Base-by-base conservation (phyloP, 2,797 vertebrate genomes). In the Molossus molossus region DNA sequence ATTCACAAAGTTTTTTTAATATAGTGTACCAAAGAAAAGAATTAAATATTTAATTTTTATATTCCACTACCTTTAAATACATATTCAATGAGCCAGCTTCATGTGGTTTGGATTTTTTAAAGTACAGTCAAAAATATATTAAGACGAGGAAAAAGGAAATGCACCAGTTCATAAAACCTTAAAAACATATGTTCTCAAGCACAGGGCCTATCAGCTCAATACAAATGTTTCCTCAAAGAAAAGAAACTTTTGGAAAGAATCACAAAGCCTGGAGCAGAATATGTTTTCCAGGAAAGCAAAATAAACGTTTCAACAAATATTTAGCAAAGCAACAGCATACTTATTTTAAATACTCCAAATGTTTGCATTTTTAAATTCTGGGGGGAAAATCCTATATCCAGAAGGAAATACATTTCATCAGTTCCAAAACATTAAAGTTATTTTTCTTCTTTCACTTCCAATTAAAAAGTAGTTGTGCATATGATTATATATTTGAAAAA, bases 241-340 rank as follows among this genome's bases (percentile, higher is more conserved):
- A 84, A 88, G 11, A 90, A 94, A 96, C 8, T 86, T 95, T 94
- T 50, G 60, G 65, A 96, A 93, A 92, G 3, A 97, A 90, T 97
- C 92, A 93, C 72, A 97, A 94, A 37, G 60, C 85, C 90, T 97
- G 80, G 21, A 95, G 95, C 60, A 95, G 17, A 23, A 25, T 5
- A 62, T 62, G 0, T 9, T 65, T 94, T 72, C 29, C 91, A 96
- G 60, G 3, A 79, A 97, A 82, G 65, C 3, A 86, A 89, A 97
- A 95, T 79, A 97, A 96, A 97, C 75, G 58, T 95, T 96, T 96
- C 50, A 93, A 97, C 76, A 97, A 96, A 96, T 95, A 94, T 85
- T 98, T 97, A 96, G 53, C 62, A 96, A 97, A 97, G 25, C 83
- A 97, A 48, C 50, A 70, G 58, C 62, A 94, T 60, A 64, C 4